Conservation (phyloP, 64 coral and sea anemone species). For the Montipora capricornis region DNA sequence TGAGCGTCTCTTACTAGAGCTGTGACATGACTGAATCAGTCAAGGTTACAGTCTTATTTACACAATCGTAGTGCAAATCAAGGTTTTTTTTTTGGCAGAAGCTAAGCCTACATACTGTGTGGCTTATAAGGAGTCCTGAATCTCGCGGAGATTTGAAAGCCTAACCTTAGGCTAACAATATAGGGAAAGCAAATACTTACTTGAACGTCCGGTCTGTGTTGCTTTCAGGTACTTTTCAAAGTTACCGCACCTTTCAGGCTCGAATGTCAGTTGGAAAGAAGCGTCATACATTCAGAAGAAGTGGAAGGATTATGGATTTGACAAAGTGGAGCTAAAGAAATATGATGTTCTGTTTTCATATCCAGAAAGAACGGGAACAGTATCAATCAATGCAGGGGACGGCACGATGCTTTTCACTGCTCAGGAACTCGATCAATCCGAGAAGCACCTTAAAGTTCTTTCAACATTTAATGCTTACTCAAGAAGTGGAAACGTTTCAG, state of each 20-base stretch:
- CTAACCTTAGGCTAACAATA: too few species aligned
- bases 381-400: slow-evolving; percentile 30
- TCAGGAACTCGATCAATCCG: slow-evolving; percentile 43
- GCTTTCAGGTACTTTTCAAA: slow-evolving; percentile 77
- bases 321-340: slow-evolving; percentile 80
- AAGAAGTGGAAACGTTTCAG: slow-evolving; percentile 76
- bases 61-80: too few species aligned
- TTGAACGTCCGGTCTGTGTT: neutral
- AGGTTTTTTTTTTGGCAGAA: too few species aligned
- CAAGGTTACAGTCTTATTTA: too few species aligned
- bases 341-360: slow-evolving; percentile 80
- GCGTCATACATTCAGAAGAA: slow-evolving; percentile 55
- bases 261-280: slow-evolving; percentile 76
- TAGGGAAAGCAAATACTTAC: too few species aligned
- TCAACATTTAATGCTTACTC: slow-evolving; percentile 87
- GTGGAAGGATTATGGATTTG: slow-evolving; percentile 65
- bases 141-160: too few species aligned
- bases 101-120: too few species aligned
- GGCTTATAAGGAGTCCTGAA: too few species aligned
- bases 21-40: too few species aligned
- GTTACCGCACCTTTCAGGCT: slow-evolving; percentile 70
- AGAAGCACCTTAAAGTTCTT: slow-evolving; percentile 66
- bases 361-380: slow-evolving; percentile 76
- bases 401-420: slow-evolving; percentile 42
- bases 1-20: too few species aligned